Conservation (phyloP, 1,140 invertebrate species). For the Doryteuthis pealeii region DNA sequence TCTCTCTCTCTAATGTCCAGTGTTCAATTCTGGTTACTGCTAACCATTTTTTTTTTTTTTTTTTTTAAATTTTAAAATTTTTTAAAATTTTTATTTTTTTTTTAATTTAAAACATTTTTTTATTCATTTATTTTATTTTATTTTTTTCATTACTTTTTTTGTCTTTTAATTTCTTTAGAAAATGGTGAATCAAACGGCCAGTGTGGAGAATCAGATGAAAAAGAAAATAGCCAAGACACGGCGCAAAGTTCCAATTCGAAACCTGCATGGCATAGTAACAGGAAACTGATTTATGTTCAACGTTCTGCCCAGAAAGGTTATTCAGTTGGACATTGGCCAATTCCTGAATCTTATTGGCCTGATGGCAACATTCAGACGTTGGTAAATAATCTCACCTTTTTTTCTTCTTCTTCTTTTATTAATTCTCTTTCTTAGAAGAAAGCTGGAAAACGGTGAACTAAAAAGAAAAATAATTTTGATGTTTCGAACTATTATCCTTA, state of each 20-base stretch:
- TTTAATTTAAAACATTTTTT: too few relatives aligned
- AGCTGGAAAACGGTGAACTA: too few relatives aligned
- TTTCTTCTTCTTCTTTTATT: neutral
- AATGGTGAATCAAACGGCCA: neutral
- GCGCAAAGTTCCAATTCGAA: constrained; percentile 14
- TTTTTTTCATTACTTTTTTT: too few relatives aligned
- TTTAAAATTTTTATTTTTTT: too few relatives aligned
- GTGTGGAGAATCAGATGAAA: neutral
- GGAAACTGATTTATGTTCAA: constrained; percentile 88
- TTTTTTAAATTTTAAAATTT: too few relatives aligned
- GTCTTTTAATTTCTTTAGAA: neutral
- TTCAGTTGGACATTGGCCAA: constrained; percentile 95
- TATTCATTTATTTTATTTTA: too few relatives aligned
- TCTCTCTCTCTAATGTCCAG: too few relatives aligned
- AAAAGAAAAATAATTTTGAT: too few relatives aligned
- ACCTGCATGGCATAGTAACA: constrained; percentile 79
- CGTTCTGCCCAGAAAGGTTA: constrained; percentile 86
- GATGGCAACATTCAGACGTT: constrained; percentile 76
- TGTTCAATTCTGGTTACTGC: too few relatives aligned
- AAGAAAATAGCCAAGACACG: neutral
- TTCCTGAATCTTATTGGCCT: constrained; percentile 97
- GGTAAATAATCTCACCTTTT: constrained; percentile 52
- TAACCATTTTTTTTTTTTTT: too few relatives aligned
- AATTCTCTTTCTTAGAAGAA: neutral
- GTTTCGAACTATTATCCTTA: too few relatives aligned